Percentiles rank a stretch among this genome's conserved stretches.
phyloP scores from a whole-genome alignment of 2,888 invertebrate genomes.

The Asteroscopus sphinx region DNA sequence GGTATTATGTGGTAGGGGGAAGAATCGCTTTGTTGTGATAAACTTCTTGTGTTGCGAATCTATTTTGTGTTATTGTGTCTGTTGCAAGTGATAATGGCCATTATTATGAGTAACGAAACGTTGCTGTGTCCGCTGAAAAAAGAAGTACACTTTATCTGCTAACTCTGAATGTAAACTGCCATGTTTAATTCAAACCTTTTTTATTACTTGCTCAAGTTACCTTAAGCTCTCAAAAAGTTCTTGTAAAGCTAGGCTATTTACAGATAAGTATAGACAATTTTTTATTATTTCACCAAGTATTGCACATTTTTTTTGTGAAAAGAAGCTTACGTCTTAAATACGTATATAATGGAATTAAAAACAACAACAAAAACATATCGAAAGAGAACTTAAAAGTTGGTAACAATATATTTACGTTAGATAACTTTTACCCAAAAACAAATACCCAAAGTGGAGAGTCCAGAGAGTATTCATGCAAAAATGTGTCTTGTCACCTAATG shows the following conservation, averaged over 20 bases:
- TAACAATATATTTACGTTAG: conserved; percentile 11
- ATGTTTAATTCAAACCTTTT: no score
- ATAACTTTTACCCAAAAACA: conserved; percentile 48
- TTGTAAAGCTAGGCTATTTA: no score
- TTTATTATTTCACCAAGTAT: no score
- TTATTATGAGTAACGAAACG: no score
- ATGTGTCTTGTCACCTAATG: conserved; percentile 72
- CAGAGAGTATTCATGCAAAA: conserved; percentile 64
- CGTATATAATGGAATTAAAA: neutral
- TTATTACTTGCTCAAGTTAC: no score
- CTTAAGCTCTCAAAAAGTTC: no score
- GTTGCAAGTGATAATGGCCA: neutral
- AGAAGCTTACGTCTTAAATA: neutral
- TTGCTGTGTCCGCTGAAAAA: no score
- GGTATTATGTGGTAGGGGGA: conserved; percentile 26
- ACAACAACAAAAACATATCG: neutral
- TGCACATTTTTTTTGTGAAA: neutral
- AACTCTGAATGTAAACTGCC: no score
- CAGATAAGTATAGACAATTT: no score
- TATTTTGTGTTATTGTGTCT: conserved; percentile 36
- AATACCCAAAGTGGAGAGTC: conserved; percentile 37
- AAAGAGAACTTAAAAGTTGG: conserved; percentile 12
- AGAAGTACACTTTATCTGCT: no score
- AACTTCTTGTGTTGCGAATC: conserved; percentile 4
- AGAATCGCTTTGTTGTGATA: conserved; percentile 32